A percentile compares a stretch with the other conserved stretches of the same genome.
These are phyloP conservation scores for Brachynemurus nebulosus DNA, from an alignment of 2,888 invertebrate species.

Conservation along the genomic window DNA sequence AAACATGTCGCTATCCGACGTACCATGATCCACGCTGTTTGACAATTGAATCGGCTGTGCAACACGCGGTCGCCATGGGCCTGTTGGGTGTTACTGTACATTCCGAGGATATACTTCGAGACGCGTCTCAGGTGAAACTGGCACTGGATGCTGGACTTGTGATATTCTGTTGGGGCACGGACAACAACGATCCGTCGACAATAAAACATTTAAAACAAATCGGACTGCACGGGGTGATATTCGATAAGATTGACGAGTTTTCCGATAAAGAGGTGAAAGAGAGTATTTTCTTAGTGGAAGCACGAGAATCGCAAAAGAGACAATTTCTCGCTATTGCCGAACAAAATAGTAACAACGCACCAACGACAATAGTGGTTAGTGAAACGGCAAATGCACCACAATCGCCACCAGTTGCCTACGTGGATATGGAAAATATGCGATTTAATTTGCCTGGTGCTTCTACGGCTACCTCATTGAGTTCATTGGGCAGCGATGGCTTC, in stretches of 20 bases:
- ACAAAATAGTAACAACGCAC: not conserved
- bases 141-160: constrained; percentile 71
- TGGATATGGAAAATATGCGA: constrained; percentile 30
- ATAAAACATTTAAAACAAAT: constrained; percentile 75
- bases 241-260: constrained; percentile 79
- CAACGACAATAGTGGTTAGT: not conserved
- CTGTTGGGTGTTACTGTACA: constrained; percentile 85
- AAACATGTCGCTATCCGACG: constrained; percentile 48
- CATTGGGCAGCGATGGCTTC: constrained; percentile 28
- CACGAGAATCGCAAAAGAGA: constrained; percentile 50
- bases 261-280: constrained; percentile 60
- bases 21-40: constrained; percentile 77
- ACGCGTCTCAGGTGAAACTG: constrained; percentile 65
- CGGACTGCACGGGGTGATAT: constrained; percentile 91
- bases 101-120: constrained; percentile 78
- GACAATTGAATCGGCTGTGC: constrained; percentile 66
- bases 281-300: constrained; percentile 70
- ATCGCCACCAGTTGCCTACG: constrained; percentile 22
- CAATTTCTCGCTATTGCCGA: constrained; percentile 13
- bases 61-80: constrained; percentile 67
- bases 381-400: constrained; percentile 23
- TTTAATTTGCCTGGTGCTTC: constrained; percentile 27
- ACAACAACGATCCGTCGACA: constrained; percentile 76
- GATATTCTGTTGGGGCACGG: constrained; percentile 96
- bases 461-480: constrained; percentile 44